A percentile compares a stretch with the other conserved stretches of the same genome.
Evolutionary conservation across 2,113 vertebrate species (phyloP).

Genomic region (Dipodomys stephensi): DNA sequence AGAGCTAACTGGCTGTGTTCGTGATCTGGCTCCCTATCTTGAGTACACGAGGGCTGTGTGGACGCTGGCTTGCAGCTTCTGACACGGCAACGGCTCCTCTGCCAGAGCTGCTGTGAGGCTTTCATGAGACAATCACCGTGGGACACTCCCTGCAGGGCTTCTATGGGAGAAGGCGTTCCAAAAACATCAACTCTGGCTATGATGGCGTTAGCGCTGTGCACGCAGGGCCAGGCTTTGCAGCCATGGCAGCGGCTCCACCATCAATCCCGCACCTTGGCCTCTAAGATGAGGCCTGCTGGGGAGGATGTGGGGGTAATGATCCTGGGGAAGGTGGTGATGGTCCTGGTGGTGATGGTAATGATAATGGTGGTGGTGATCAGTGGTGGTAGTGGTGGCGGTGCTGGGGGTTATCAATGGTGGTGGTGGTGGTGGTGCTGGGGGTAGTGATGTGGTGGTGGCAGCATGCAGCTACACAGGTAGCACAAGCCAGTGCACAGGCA

Average conservation of each 20-base stretch:
- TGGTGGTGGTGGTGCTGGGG: too few species aligned
- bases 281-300: background rate
- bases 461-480: background rate
- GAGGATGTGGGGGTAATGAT: too few species aligned
- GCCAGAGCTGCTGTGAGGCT: background rate
- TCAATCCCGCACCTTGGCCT: background rate
- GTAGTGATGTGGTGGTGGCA: fast-evolving
- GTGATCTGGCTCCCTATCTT: background rate
- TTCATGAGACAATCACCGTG: background rate
- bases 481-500: background rate
- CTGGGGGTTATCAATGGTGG: too few species aligned
- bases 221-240: background rate
- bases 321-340: too few species aligned
- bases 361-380: too few species aligned
- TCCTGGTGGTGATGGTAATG: too few species aligned
- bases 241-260: background rate
- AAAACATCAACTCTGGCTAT: background rate
- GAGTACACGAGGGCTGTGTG: background rate
- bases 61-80: background rate
- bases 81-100: background rate
- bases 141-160: background rate
- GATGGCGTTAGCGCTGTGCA: background rate
- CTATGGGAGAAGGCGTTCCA: background rate
- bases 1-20: background rate
- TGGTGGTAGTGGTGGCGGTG: too few species aligned